Base-by-base conservation (phyloP, 2,797 vertebrate genomes). In the Pelochelys cantorii region DNA sequence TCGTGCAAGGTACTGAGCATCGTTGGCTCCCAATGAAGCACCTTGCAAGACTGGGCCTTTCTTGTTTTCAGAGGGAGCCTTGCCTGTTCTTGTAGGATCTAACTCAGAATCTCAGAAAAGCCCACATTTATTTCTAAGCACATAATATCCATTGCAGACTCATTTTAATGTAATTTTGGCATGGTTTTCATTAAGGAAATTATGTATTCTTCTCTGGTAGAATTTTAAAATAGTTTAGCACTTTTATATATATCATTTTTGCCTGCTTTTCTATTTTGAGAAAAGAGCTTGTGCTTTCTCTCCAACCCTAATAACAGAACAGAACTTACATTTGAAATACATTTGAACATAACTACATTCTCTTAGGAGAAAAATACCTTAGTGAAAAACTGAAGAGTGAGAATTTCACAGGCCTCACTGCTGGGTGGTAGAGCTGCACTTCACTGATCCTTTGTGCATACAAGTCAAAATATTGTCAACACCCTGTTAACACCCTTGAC, bases 191-290 rank as follows among this genome's bases (percentile, higher is more conserved):
- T 57, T 74, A 23, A 91, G n/a, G 68, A 90, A 90, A 84, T 1
- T 0, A 82, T 90, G 7, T 4, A 12, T 56, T 7, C 84, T 31
- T 89, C 12, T 89, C 2, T 22, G 80, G 77, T 20, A 81, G 8
- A 27, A 81, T 85, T 87, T 90, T 87, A 83, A 92, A 92, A 90
- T 4, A 87, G 83, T 59, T 81, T 65, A 48, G 14, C 15, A 18
- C 53, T 9, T 80, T 91, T 88, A 22, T 4, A 68, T 57, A 83
- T 92, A 2, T 1, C 65, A 0, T 90, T 93, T 89, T 74, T 94
- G 5, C 9, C 12, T 0, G 0, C 7, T 7, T 87, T 59, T 77
- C 79, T 84, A 15, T 74, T 90, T 86, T 90, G 57, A 81, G 15
- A 84, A 93, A 77, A 13, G n/a, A 81, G 81, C 52, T 11, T 34